Conservation (phyloP, 2,113 vertebrate genomes). For the Mustela lutreola region DNA sequence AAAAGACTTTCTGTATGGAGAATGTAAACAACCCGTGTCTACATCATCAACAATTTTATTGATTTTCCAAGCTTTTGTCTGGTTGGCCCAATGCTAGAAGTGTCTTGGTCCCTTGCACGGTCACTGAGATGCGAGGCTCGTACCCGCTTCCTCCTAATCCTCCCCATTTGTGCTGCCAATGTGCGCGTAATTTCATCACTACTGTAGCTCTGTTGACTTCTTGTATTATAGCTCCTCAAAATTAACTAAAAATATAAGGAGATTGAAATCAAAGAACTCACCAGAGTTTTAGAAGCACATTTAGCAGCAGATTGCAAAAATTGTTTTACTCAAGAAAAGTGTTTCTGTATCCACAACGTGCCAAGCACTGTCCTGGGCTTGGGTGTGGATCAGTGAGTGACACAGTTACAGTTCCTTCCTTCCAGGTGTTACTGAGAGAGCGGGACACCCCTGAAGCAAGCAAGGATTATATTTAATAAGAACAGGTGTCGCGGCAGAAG, state of each 20-base stretch:
- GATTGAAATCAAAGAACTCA: background rate
- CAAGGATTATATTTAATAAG: background rate
- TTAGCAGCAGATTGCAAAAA: background rate
- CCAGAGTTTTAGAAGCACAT: background rate
- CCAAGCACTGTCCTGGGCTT: background rate
- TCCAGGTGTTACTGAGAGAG: background rate
- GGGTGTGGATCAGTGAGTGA: background rate
- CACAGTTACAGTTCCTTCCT: too few relatives aligned
- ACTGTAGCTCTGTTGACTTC: background rate
- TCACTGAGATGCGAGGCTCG: too few relatives aligned
- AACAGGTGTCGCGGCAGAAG: rapidly evolving
- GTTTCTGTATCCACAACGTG: background rate
- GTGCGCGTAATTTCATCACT: background rate
- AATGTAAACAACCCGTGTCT: background rate
- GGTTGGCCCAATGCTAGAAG: background rate
- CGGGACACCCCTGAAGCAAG: rapidly evolving
- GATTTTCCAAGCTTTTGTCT: background rate
- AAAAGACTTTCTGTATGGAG: background rate
- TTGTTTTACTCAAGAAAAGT: background rate
- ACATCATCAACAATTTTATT: background rate
- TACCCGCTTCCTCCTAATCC: background rate
- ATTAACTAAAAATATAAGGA: constrained; percentile 4
- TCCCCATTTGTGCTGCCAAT: background rate
- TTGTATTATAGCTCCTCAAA: background rate
- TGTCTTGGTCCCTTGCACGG: rapidly evolving